Conservation (phyloP, 2,113 vertebrate genomes). For the Saguinus midas region DNA sequence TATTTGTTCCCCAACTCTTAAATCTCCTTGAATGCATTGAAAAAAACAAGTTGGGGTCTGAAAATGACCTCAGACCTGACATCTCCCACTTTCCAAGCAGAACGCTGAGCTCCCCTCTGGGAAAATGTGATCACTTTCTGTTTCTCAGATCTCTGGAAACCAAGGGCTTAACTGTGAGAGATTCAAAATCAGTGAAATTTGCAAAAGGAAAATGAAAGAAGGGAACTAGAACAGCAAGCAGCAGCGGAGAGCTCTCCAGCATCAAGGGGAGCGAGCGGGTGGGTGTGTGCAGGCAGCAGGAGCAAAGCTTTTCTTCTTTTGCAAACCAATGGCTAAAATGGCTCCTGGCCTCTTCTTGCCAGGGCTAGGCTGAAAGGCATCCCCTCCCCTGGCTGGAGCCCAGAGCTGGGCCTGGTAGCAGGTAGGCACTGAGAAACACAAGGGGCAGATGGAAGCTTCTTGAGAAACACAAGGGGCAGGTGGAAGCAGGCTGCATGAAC, state of each 20-base stretch:
- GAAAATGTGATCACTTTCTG: neutral
- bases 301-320: neutral
- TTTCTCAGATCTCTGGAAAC: slow-evolving; percentile 42
- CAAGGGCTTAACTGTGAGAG: neutral
- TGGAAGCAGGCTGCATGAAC: neutral
- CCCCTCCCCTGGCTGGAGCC: neutral
- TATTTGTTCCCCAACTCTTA: neutral
- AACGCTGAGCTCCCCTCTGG: neutral
- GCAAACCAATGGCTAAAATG: neutral
- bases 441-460: neutral
- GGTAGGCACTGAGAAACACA: neutral
- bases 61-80: neutral
- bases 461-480: neutral
- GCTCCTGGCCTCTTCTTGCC: neutral
- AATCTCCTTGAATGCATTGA: neutral
- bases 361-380: neutral
- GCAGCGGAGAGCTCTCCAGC: neutral
- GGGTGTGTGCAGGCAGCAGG: neutral
- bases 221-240: neutral
- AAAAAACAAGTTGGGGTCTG: neutral
- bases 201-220: neutral
- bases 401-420: neutral
- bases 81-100: neutral
- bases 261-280: neutral
- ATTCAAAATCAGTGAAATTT: slow-evolving; percentile 35